Evolutionary conservation across 2,113 vertebrate species (phyloP).

Genomic region (Rhynchopsitta pachyrhyncha): DNA sequence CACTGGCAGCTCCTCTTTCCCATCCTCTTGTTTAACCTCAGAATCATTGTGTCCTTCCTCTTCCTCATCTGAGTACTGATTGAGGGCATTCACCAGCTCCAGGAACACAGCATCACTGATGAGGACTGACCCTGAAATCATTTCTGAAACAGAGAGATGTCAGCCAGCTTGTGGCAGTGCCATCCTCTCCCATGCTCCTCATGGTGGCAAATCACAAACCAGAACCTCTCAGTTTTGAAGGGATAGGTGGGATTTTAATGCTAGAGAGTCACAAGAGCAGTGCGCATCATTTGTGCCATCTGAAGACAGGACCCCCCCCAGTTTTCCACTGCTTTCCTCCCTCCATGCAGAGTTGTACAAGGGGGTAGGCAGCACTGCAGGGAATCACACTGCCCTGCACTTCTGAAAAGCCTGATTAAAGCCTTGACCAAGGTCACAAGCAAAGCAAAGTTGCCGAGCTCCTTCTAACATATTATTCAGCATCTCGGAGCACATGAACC

Average conservation of each 20-base stretch:
- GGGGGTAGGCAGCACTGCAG: not conserved
- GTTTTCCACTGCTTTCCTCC: not conserved
- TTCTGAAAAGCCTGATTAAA: not conserved
- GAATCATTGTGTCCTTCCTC: conserved; percentile 83
- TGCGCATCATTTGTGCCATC: not conserved
- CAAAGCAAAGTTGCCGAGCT: not conserved
- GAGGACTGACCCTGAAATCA: conserved; percentile 87
- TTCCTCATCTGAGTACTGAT: conserved; percentile 90
- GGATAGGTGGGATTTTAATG: not conserved
- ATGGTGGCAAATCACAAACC: not conserved
- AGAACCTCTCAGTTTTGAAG: not conserved
- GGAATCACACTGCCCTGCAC: not conserved
- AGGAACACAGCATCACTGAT: conserved; percentile 95
- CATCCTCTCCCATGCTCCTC: accelerated
- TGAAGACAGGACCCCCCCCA: not conserved
- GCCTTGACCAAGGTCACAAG: not conserved
- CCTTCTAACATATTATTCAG: not conserved
- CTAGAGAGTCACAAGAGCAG: not conserved
- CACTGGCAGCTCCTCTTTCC: conserved; percentile 79
- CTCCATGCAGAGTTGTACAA: not conserved
- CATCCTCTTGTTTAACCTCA: conserved; percentile 74
- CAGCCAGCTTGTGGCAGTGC: not conserved
- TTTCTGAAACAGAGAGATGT: conserved; percentile 63
- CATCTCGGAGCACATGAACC: not conserved
- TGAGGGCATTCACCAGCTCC: conserved; percentile 93